Base-by-base conservation (phyloP, 2,797 vertebrate genomes). In the Anisognathus igniventris region DNA sequence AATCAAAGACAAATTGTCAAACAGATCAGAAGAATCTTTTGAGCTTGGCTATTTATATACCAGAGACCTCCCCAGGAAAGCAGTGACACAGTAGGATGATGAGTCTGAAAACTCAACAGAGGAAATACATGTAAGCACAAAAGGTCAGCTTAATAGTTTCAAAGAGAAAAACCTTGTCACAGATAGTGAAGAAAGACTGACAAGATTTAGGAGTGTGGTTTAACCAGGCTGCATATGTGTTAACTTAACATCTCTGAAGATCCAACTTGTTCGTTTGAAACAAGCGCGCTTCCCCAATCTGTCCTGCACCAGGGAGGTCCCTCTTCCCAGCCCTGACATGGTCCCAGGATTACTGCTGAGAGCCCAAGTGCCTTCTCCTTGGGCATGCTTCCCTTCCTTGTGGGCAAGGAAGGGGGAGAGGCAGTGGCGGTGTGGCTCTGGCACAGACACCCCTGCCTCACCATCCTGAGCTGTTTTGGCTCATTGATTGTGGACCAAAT, bases 91-190 rank as follows among this genome's bases (percentile, higher is more conserved):
- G 56, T 50, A 90, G 71, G 70, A 90, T 33, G 57, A 93, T 65
- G 81, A 88, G 75, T 84, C 85, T 92, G 77, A 93, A 92, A 79
- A 72, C 47, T 88, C 72, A 65, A 45, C 50, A 83, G 75, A 93
- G 88, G 92, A 90, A 97, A 95, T 65, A 39, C 15, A 78, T 88
- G 60, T 78, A 95, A 94, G 80, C 64, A 78, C 28, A 56, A 74
- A 91, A 74, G 78, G 75, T 87, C 84, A 83, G 24, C 33, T 86
- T 60, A 60, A 76, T 60, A 66, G 68, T 92, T 93, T 92, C 89
- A 96, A 95, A 94, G 92, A 83, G 81, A 94, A 94, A 85, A 91
- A 42, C 33, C 78, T 86, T 80, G 88, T 91, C 81, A 50, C 93
- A 95, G 86, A 89, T 91, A 71, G 88, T 62, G 84, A 85, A 77